Evolutionary conservation across 2,113 vertebrate genomes (phyloP).

Genomic region (Actenoides hombroni): DNA sequence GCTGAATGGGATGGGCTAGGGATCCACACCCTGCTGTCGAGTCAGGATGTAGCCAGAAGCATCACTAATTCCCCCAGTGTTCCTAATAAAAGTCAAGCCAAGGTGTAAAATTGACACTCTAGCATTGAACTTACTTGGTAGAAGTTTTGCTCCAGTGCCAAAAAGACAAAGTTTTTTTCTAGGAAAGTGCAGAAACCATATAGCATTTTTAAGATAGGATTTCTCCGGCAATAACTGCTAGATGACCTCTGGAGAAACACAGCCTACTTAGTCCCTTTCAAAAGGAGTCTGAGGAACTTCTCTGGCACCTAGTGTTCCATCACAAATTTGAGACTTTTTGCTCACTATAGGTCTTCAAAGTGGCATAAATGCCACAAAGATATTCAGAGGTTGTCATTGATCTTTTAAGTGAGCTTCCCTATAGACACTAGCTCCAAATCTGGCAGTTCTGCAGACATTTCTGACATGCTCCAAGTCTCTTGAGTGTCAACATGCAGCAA

Average conservation of each 20-base stretch:
- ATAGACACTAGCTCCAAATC: background rate
- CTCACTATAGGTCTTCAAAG: background rate
- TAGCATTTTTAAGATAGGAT: background rate
- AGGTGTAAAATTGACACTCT: background rate
- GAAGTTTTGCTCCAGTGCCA: background rate
- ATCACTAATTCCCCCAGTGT: background rate
- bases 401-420: background rate
- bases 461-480: accelerated
- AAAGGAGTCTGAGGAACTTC: background rate
- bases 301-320: background rate
- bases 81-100: background rate
- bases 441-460: background rate
- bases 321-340: background rate
- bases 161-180: background rate
- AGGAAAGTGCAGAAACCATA: background rate
- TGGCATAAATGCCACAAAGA: background rate
- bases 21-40: background rate
- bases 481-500: background rate
- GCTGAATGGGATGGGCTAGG: background rate
- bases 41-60: background rate
- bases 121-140: background rate
- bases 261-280: background rate
- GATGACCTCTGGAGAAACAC: background rate
- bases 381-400: background rate
- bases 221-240: background rate